Conservation (phyloP, 2,797 vertebrate genomes). For the Xenops minutus region DNA sequence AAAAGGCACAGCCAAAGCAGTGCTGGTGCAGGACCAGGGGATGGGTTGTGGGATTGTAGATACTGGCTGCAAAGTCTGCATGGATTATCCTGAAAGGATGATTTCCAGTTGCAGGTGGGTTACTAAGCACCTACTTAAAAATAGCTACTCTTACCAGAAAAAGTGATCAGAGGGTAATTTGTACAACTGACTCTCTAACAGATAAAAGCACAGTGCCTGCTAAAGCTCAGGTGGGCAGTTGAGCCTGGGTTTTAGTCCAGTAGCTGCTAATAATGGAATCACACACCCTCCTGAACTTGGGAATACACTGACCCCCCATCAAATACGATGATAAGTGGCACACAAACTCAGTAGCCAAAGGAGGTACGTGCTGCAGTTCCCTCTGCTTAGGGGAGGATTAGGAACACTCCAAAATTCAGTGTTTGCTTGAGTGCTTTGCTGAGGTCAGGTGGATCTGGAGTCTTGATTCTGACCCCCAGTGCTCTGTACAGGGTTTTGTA, state of each 20-base stretch:
- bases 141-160: not conserved
- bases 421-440: not conserved
- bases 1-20: not conserved
- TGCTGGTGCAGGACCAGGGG: not conserved
- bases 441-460: rapidly evolving
- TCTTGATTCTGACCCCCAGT: not conserved
- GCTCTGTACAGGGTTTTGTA: not conserved
- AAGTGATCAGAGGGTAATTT: not conserved
- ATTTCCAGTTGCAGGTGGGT: not conserved
- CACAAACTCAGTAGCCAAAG: not conserved
- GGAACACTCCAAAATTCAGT: not conserved
- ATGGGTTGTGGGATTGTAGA: not conserved
- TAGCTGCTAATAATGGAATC: not conserved
- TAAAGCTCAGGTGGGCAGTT: not conserved
- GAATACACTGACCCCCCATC: not conserved
- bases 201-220: not conserved
- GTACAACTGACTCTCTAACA: not conserved
- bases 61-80: not conserved
- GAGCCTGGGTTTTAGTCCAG: not conserved
- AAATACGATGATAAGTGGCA: not conserved
- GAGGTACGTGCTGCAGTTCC: not conserved
- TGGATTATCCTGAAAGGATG: not conserved
- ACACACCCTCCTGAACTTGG: not conserved
- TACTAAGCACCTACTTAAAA: not conserved
- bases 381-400: not conserved